These are phyloP conservation scores for Caranx melampygus DNA, from an alignment of 2,113 vertebrate genomes.

Conservation along the genomic window DNA sequence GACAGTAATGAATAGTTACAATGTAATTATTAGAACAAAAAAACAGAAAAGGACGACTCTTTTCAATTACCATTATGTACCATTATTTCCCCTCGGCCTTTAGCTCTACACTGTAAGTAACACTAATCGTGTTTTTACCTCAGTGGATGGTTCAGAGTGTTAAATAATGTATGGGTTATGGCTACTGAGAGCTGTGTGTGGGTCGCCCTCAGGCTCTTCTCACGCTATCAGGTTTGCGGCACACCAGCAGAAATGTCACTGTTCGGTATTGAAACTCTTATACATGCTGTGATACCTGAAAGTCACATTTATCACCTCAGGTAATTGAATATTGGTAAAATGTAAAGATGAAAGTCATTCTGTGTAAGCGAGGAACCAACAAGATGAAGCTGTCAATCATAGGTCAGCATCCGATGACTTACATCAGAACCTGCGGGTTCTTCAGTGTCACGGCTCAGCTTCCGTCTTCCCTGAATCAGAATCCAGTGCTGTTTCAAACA, in stretches of 20 bases:
- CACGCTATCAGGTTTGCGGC: constrained; percentile 55
- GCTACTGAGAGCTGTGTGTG: constrained; percentile 58
- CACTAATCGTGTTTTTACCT: constrained; percentile 74
- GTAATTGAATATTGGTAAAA: not conserved
- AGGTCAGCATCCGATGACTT: not conserved
- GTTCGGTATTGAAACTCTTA: constrained; percentile 42
- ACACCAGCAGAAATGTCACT: constrained; percentile 15
- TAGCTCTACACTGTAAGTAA: constrained; percentile 61
- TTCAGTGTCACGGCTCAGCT: not conserved
- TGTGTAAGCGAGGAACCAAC: no score
- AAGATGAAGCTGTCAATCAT: not conserved
- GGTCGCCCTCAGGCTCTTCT: constrained; percentile 63
- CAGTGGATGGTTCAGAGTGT: constrained; percentile 70
- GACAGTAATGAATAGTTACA: constrained; percentile 77
- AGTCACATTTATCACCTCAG: constrained; percentile 37
- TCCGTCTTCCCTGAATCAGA: not conserved
- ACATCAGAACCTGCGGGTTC: not conserved
- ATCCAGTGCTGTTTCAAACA: not conserved
- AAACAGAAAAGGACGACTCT: constrained; percentile 52
- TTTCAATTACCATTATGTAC: constrained; percentile 69
- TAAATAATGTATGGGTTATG: constrained; percentile 79
- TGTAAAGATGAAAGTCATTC: not conserved
- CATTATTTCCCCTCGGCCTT: constrained; percentile 64
- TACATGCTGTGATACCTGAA: not conserved
- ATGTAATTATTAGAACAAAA: constrained; percentile 70